phyloP scores from a whole-genome alignment of 2,888 invertebrate species.

The Petrolisthes cinctipes region DNA sequence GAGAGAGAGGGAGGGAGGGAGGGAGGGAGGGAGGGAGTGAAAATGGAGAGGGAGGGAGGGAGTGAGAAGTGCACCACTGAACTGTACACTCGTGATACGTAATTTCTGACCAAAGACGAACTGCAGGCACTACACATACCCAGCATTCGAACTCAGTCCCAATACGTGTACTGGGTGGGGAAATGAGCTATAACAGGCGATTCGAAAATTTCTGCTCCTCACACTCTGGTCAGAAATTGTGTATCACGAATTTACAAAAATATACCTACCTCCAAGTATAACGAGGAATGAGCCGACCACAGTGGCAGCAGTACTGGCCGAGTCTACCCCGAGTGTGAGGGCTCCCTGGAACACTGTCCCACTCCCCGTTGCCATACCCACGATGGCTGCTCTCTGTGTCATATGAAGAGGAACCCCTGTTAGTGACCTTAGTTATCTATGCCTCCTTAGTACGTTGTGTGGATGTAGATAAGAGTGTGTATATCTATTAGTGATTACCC shows the following conservation, averaged over 20 bases:
- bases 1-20: background rate
- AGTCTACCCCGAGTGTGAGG: conserved; percentile 37
- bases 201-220: too few species aligned
- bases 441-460: too few species aligned
- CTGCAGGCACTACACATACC: too few species aligned
- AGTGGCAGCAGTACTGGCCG: conserved; percentile 17
- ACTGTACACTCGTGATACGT: too few species aligned
- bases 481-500: too few species aligned
- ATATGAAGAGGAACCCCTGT: background rate
- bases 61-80: background rate
- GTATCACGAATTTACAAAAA: background rate
- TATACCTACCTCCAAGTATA: conserved; percentile 27
- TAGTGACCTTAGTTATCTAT: too few species aligned
- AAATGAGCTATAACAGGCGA: too few species aligned
- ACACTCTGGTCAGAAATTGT: too few species aligned
- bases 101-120: background rate
- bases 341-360: conserved; percentile 40
- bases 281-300: conserved; percentile 30
- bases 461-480: too few species aligned
- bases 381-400: conserved; percentile 38
- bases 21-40: background rate
- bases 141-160: too few species aligned
- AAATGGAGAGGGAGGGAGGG: background rate
- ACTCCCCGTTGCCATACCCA: conserved; percentile 41
- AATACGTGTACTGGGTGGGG: too few species aligned